Evolutionary conservation across 2,888 invertebrate genomes (phyloP), one percentile per base, ranked within the genome.

Genomic region (Seira ritae): DNA sequence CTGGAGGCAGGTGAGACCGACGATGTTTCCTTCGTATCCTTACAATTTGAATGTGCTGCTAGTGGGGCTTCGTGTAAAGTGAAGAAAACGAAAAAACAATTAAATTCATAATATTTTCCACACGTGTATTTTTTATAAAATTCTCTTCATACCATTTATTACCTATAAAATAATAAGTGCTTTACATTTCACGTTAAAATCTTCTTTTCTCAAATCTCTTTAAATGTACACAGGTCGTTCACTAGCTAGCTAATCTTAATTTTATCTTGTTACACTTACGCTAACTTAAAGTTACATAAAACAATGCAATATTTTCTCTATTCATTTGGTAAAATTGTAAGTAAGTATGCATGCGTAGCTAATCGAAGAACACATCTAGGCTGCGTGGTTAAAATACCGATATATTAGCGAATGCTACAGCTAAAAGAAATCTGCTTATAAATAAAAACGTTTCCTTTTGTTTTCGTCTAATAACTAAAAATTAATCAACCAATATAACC

Each of bases 401-500:
- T 8, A 62, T 15, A 42, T 6, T 42, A 42, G 6, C 62, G 22
- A 62, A 62, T 62, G 2, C 31, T 20, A 19, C 2, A 62, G 6
- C 42, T 8, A n/a, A 62, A 62, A 62, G 10, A 62, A 62, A 8
- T 20, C 23, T 65, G 20, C 22, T 66, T 66, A 31, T 66, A 10
- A 66, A 22, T n/a, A 23, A 66, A 65, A 66, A 66, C 65, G 12
- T 1, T 31, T 31, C 31, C 8, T 31, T 4, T 31, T 4, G 31
- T 31, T 4, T 2, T 31, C 31, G n/a, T 23, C 20, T 24, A 22
- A 22, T 6, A n/a, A n/a, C 23, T 66, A 66, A 66, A 10, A 66
- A 67, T 46, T 75, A 75, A 20, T n/a, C 42, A 69, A 42, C 42
- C 15, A 50, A 20, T 50, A 50, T 50, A 50, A 50, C 50, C 50